phyloP scores from a whole-genome alignment of 2,888 invertebrate genomes.

The Andrena dorsata region DNA sequence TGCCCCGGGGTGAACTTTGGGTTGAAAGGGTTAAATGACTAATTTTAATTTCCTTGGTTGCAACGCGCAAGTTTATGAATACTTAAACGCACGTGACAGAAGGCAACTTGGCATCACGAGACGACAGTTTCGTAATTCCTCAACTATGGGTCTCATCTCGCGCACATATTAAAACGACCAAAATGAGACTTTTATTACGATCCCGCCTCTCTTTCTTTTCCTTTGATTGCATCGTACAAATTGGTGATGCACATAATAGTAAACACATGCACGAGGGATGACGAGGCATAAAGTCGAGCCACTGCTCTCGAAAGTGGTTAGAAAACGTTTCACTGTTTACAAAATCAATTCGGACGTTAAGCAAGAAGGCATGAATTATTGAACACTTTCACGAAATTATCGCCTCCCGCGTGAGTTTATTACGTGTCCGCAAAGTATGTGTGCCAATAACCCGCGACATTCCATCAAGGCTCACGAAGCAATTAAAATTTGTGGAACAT shows the following conservation, averaged over 20 bases:
- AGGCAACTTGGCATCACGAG: neutral
- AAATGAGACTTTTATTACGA: neutral
- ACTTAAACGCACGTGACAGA: neutral
- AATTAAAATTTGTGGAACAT: slow-evolving; percentile 22
- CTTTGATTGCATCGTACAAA: neutral
- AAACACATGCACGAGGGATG: neutral
- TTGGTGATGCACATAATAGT: neutral
- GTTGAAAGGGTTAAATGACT: neutral
- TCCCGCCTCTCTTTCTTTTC: too few relatives aligned
- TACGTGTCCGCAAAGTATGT: neutral
- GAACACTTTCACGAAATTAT: slow-evolving; percentile 47
- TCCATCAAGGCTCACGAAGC: neutral
- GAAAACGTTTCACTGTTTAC: slow-evolving; percentile 25
- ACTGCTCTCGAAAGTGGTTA: slow-evolving; percentile 13
- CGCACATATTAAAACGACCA: neutral
- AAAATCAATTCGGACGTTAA: slow-evolving; percentile 21
- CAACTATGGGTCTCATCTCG: neutral
- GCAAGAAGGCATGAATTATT: slow-evolving; percentile 42
- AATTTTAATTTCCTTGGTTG: slow-evolving; percentile 7
- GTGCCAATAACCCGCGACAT: slow-evolving; percentile 9
- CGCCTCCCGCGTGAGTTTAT: neutral
- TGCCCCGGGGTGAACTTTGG: too few relatives aligned
- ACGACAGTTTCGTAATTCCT: neutral
- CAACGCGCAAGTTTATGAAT: neutral
- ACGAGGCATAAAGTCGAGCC: slow-evolving; percentile 9